A percentile compares a stretch with the other conserved stretches of the same genome.
These are phyloP conservation scores for Luperina nickerlii DNA, from an alignment of 2,888 invertebrate genomes.

Conservation along the genomic window DNA sequence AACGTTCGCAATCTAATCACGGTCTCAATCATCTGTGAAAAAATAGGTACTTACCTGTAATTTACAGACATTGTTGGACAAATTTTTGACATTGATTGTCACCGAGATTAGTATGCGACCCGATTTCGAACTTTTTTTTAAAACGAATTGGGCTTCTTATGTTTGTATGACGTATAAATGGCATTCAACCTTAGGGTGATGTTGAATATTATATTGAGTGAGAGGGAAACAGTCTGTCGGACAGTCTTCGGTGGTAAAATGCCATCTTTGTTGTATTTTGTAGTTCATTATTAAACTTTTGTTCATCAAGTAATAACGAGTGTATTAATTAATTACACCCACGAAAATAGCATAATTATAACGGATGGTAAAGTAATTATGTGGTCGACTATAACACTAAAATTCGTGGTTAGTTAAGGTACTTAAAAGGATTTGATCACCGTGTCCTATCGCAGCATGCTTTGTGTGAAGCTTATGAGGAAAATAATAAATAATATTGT, in stretches of 20 bases:
- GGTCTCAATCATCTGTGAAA: not conserved
- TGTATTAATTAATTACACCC: not conserved
- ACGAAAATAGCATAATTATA: not conserved
- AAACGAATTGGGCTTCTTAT: not conserved
- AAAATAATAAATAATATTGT: slow-evolving; percentile 67
- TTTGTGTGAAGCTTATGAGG: slow-evolving; percentile 60
- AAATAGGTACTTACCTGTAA: not conserved
- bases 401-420: slow-evolving; percentile 28
- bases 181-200: not conserved
- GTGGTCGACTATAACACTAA: not conserved
- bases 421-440: slow-evolving; percentile 17
- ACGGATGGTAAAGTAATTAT: not conserved
- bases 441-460: slow-evolving; percentile 45
- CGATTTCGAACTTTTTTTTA: not conserved
- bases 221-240: not conserved
- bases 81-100: not conserved
- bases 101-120: not conserved
- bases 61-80: not conserved
- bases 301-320: too few relatives aligned
- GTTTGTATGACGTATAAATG: not conserved
- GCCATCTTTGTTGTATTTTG: too few relatives aligned
- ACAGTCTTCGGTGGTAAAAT: not conserved
- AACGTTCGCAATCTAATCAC: not conserved
- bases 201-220: not conserved
- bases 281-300: too few relatives aligned